Evolutionary conservation across 2,888 invertebrate genomes (phyloP), one percentile per base, ranked within the genome.

Genomic region (Caprella mutica): DNA sequence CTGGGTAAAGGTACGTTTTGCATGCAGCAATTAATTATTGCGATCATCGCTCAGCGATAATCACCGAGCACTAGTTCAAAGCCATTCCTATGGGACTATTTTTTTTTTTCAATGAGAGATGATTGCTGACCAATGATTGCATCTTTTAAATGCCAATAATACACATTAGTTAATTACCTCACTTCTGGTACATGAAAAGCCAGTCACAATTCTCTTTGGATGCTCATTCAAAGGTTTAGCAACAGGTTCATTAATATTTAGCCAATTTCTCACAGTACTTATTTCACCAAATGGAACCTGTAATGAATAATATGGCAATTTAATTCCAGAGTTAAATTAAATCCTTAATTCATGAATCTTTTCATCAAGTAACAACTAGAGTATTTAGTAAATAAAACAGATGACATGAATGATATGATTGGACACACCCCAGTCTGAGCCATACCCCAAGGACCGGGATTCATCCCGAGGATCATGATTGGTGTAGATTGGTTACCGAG

Each of bases 371-470:
- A n/a, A n/a, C n/a, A n/a, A n/a, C n/a, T n/a, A n/a, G n/a, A n/a
- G n/a, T n/a, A n/a, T n/a, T n/a, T n/a, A n/a, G 14, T 12, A 12
- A 35, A 35, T 35, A 35, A 35, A 12, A 35, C 12, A 12, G 14
- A 35, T 35, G 14, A 35, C 35, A 26, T 52, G 21, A 53, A 65
- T 33, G 46, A n/a, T 38, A 39, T 29, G 29, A 59, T 6, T 52
- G 27, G 35, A 69, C 78, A 77, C 77, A 87, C 87, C 68, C 92
- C 92, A 67, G 87, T 93, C 73, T 94, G 93, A 27, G 85, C 85
- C 93, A 93, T 93, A 64, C 93, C 93, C 83, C 85, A 91, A 0
- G 92, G 91, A n/a, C 93, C 93, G 14, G 93, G 92, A 75, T 94
- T 94, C 87, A 94, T 91, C 5, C 93, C 93, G 60, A 94, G 77